Evolutionary conservation across 2,797 vertebrate genomes (phyloP).

Genomic region (Muscicapa comitata): DNA sequence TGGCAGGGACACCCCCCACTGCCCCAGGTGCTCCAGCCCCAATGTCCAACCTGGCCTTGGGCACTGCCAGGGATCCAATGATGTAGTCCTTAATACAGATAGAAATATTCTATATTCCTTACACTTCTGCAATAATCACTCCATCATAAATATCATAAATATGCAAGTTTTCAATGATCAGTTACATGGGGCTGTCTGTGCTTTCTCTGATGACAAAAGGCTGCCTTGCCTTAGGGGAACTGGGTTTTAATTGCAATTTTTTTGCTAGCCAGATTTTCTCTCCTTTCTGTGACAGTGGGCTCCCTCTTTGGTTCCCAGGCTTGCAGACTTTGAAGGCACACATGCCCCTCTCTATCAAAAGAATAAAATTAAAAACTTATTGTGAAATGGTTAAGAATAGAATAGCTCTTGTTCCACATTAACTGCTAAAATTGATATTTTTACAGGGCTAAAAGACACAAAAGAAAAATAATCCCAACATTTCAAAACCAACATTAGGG

Average conservation of each 20-base stretch:
- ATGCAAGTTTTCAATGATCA: not conserved
- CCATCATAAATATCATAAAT: not conserved
- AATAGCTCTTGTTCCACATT: not conserved
- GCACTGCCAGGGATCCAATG: rapidly evolving
- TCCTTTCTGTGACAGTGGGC: not conserved
- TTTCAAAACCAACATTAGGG: not conserved
- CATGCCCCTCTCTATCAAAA: not conserved
- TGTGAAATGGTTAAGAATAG: not conserved
- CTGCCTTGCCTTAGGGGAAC: not conserved
- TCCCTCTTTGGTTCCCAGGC: not conserved
- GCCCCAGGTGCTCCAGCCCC: not conserved
- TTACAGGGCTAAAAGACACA: not conserved
- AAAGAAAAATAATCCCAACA: not conserved
- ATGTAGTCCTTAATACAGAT: not conserved
- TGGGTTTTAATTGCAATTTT: not conserved
- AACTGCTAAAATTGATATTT: not conserved
- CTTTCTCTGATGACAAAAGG: not conserved
- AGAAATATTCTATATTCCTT: not conserved
- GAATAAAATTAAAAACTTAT: not conserved
- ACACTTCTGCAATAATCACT: not conserved
- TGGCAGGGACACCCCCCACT: not conserved
- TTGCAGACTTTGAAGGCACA: not conserved
- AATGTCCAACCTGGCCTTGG: rapidly evolving
- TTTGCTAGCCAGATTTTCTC: not conserved
- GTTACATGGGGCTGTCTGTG: not conserved